Conservation (phyloP, 2,888 invertebrate genomes). For the Sepioteuthis lessoniana region DNA sequence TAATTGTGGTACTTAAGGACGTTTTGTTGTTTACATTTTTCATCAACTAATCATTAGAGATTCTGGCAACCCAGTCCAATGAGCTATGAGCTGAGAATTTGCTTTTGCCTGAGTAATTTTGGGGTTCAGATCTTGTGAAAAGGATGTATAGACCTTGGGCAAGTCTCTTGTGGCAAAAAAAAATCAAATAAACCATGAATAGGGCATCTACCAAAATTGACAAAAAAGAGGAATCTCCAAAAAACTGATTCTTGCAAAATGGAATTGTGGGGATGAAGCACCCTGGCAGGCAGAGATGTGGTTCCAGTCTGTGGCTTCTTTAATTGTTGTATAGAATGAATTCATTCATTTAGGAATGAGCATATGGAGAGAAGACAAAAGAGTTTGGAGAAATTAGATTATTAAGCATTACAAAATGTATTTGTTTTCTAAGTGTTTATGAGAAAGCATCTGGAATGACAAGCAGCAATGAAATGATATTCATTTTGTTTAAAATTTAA, state of each 20-base stretch:
- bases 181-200: neutral
- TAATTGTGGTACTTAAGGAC: neutral
- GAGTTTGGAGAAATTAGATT: neutral
- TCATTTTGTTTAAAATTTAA: neutral
- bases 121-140: neutral
- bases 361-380: neutral
- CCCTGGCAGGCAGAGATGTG: conserved; percentile 1
- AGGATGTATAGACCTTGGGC: neutral
- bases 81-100: neutral
- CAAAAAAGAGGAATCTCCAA: neutral
- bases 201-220: neutral
- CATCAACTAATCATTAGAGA: neutral
- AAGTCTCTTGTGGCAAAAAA: neutral
- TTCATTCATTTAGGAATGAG: neutral
- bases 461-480: neutral
- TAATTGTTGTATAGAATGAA: neutral
- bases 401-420: neutral
- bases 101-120: neutral
- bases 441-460: neutral
- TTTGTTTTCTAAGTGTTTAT: conserved; percentile 10
- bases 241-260: neutral
- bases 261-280: neutral
- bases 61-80: neutral
- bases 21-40: neutral
- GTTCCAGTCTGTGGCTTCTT: neutral